Base-by-base conservation (phyloP, 2,888 invertebrate genomes). In the Sturmia bella region DNA sequence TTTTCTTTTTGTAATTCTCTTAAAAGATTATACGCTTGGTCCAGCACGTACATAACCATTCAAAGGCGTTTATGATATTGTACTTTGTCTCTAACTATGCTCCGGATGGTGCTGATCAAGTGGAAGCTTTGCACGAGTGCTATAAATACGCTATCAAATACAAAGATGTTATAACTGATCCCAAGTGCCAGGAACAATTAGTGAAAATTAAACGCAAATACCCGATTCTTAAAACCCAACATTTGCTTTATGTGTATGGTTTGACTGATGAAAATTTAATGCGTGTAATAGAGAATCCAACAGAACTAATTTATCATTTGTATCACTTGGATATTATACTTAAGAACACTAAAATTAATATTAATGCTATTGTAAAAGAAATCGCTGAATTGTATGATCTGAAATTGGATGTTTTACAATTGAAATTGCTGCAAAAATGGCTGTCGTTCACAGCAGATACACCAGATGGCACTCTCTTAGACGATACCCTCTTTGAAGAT, bases 401-500 rank as follows among this genome's bases (percentile, higher is more conserved):
- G 1, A 87, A 88, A 45, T 85, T 91, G 52, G 86, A 87, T 69
- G 79, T 84, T 15, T 86, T 91, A 79, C 91, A 91, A 84, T 87
- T 88, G 74, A 86, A 86, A 21, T 81, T 91, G 59, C 81, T 91
- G 39, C 88, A 90, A 78, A 91, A 89, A 70, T 91, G 91, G 91
- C 80, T 91, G 0, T 87, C 90, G 3, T 87, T 89, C 61, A 87
- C 88, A 1, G 85, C 87, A 56, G 86, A 89, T 32, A 59, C 85
- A 2, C 78, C 84, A 6, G 88, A 88, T 82, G 85, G 86, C 4
- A 87, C 88, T 2, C 86, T 89, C 11, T 32, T 90, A 17, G 91
- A 91, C 70, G 91, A 91, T 50, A 91, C 91, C 2, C 87, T 90
- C 39, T 87, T 88, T 76, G 91, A 90, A 76, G 90, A 90, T 85